These are phyloP conservation scores for Aelia acuminata DNA, from an alignment of 2,888 invertebrate genomes.

Conservation along the genomic window DNA sequence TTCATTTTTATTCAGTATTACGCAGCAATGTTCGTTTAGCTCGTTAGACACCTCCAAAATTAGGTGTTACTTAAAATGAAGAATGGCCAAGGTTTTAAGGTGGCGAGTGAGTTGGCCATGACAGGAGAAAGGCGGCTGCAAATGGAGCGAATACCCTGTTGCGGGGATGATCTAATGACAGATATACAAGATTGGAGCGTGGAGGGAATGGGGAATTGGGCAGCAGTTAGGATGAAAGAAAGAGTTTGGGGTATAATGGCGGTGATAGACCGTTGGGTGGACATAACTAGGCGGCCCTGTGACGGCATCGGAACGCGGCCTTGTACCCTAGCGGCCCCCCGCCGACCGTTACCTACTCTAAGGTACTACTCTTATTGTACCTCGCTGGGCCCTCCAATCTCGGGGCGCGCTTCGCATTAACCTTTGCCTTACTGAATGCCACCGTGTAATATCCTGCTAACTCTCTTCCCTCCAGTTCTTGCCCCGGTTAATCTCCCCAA, in stretches of 20 bases:
- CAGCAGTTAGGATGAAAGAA: constrained; percentile 39
- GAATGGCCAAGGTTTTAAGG: constrained; percentile 7
- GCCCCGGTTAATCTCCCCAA: not conserved
- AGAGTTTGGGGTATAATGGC: constrained; percentile 28
- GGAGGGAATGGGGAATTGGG: constrained; percentile 25
- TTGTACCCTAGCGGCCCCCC: constrained; percentile 30
- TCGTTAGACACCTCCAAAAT: not conserved
- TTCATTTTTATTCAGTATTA: too few species aligned
- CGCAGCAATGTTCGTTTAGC: too few species aligned
- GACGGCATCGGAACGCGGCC: constrained; percentile 31
- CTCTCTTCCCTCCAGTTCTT: not conserved
- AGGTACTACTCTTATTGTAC: constrained; percentile 17
- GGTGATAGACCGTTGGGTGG: constrained; percentile 40
- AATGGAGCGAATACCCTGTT: constrained; percentile 14
- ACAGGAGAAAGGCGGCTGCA: constrained; percentile 5
- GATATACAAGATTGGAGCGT: constrained; percentile 42
- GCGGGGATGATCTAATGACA: constrained; percentile 29
- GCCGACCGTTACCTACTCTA: constrained; percentile 8
- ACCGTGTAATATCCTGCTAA: not conserved
- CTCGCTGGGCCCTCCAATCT: not conserved
- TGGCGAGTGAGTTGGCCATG: not conserved
- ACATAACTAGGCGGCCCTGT: not conserved
- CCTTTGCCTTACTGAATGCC: not conserved
- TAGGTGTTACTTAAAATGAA: not conserved
- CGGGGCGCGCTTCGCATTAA: constrained; percentile 7